Percentiles rank a stretch among this genome's conserved stretches.
phyloP scores from a whole-genome alignment of 2,113 vertebrate species.

The Myocastor coypus region DNA sequence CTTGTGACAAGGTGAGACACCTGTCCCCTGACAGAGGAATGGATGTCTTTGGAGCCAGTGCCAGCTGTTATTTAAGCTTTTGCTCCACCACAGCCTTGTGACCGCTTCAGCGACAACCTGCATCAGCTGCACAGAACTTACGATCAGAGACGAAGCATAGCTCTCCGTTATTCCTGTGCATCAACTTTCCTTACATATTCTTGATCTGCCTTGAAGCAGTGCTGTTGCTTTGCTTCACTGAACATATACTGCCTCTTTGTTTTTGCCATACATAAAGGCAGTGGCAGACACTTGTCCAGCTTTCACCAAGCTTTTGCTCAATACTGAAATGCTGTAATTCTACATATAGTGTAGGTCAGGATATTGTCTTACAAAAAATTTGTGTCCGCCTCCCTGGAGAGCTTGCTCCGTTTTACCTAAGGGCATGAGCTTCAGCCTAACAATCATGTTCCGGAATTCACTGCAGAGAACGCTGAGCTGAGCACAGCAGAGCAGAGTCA shows the following conservation, averaged over 20 bases:
- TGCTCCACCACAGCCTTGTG: not conserved
- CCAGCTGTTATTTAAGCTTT: not conserved
- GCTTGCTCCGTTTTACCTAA: conserved; percentile 22
- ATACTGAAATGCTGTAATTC: not conserved
- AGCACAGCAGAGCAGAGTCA: conserved; percentile 5
- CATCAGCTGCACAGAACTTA: conserved; percentile 16
- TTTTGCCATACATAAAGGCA: conserved; percentile 64
- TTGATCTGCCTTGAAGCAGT: conserved; percentile 59
- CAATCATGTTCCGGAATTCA: conserved; percentile 34
- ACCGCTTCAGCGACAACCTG: not conserved
- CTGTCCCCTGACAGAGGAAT: not conserved
- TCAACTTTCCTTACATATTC: not conserved
- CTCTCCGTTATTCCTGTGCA: conserved; percentile 45
- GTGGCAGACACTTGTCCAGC: not conserved
- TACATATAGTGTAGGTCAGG: conserved; percentile 6
- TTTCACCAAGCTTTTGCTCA: conserved; percentile 10
- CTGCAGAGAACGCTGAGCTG: conserved; percentile 43
- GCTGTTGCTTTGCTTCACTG: conserved; percentile 75
- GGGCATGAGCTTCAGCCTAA: conserved; percentile 24
- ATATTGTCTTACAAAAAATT: conserved; percentile 2
- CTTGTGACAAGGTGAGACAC: not conserved
- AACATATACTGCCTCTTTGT: conserved; percentile 79
- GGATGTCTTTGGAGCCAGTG: not conserved
- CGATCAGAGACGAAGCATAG: not conserved
- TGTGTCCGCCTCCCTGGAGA: not conserved